Base-by-base conservation (phyloP, 2,888 invertebrate species). In the Andrena dorsata region DNA sequence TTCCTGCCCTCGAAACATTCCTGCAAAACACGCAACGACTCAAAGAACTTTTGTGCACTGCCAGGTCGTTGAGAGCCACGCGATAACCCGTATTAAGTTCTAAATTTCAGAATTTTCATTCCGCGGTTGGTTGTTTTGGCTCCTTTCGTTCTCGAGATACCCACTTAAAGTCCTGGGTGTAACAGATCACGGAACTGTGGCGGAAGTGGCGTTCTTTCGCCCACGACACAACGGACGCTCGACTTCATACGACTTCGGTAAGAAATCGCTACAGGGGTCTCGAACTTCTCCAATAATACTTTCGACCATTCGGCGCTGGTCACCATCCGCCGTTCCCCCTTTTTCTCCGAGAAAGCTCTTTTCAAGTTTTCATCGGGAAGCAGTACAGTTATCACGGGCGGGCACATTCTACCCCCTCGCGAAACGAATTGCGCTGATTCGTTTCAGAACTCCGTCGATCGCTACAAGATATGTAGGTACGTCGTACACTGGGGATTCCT, bases 271-370 rank as follows among this genome's bases (percentile, higher is more conserved):
- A 58, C 72, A 32, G 73, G 77, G 65, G 74, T 73, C 72, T 69
- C 88, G 30, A 88, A 88, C 88, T 88, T 88, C 87, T 88, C 83
- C 88, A 88, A 88, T 88, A 88, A 88, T 84, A 88, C 88, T 88
- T 88, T 79, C 73, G 66, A 53, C 77, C 73, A 75, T 78, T 84
- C 74, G 78, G 28, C 64, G 41, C 63, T 61, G 78, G 68, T 63
- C 77, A 69, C 69, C 51, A 63, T 65, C 35, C 32, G 56, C 64
- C 49, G 32, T 41, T 41, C 63, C 60, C 69, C 53, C 63, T 80
- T 71, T 70, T 70, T 64, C 72, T 65, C 28, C 35, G 64, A 78
- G 84, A 84, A 84, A 86, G 76, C 83, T 77, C 82, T 83, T 86
- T 81, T 85, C 76, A 84, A 86, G 88, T 86, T 87, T 87, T 73